Percentiles rank a stretch among this genome's conserved stretches.
Evolutionary conservation across 2,113 vertebrate species (phyloP).

Genomic region (Rhinopomastus cyanomelas): DNA sequence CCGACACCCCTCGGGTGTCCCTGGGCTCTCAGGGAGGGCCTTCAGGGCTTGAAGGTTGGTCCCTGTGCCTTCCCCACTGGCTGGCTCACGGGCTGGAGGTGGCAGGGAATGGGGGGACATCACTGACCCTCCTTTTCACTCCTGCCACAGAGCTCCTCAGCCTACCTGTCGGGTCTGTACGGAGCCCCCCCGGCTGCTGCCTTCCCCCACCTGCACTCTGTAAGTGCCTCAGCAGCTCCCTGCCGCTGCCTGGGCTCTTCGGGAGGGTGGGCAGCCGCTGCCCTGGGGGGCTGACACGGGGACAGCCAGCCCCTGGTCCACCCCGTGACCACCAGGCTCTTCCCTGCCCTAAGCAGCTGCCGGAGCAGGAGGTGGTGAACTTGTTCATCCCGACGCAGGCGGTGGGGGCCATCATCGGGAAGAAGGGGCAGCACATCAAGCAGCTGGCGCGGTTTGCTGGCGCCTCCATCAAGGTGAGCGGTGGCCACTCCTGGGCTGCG

Average conservation of each 20-base stretch:
- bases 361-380: constrained; percentile 92
- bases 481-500: background rate
- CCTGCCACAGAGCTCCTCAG: constrained; percentile 83
- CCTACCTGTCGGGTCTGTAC: constrained; percentile 87
- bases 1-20: accelerated
- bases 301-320: accelerated
- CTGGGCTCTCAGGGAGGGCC: accelerated
- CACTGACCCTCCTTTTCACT: constrained; percentile 26
- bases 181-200: constrained; percentile 78
- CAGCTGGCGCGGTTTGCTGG: constrained; percentile 93
- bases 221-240: constrained; percentile 65
- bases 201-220: constrained; percentile 85
- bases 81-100: accelerated
- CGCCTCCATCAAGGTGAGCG: constrained; percentile 92
- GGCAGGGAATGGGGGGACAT: background rate
- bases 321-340: background rate
- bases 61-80: background rate
- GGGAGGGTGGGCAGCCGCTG: background rate
- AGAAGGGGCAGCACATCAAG: constrained; percentile 96
- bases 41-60: background rate
- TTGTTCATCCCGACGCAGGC: constrained; percentile 96
- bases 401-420: constrained; percentile 94
- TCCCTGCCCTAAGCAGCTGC: constrained; percentile 65
- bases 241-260: background rate
- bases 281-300: background rate